Conservation (phyloP, 2,888 invertebrate species). For the Trichogramma evanescens region DNA sequence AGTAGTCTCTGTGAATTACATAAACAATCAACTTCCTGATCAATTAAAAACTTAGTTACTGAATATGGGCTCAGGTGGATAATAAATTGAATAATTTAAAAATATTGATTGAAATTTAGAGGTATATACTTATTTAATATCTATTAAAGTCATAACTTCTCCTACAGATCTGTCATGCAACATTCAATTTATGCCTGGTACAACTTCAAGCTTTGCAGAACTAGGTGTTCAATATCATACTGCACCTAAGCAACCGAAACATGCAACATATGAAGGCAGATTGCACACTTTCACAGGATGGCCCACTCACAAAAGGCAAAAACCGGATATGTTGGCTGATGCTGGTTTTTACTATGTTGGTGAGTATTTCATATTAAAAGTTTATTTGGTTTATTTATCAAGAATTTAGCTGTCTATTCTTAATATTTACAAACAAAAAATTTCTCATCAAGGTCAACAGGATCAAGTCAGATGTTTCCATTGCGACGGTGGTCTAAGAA, state of each 20-base stretch:
- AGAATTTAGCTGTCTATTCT: not conserved
- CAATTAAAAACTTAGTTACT: not conserved
- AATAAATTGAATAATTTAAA: not conserved
- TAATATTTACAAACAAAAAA: slow-evolving; percentile 2
- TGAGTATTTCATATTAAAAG: slow-evolving; percentile 30
- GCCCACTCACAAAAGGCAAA: slow-evolving; percentile 70
- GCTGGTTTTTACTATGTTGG: slow-evolving; percentile 84
- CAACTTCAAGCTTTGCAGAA: slow-evolving; percentile 47
- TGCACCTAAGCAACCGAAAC: slow-evolving; percentile 60
- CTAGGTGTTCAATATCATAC: slow-evolving; percentile 57
- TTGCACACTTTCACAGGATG: slow-evolving; percentile 67
- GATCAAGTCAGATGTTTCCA: slow-evolving; percentile 87
- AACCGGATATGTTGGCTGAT: slow-evolving; percentile 68
- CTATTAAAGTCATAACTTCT: not conserved
- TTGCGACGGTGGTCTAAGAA: slow-evolving; percentile 85
- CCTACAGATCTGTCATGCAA: slow-evolving; percentile 35
- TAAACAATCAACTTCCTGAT: slow-evolving; percentile 9
- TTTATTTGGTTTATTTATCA: not conserved
- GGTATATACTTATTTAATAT: not conserved
- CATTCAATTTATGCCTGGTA: slow-evolving; percentile 39
- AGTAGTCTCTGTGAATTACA: slow-evolving; percentile 21
- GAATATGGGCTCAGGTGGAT: not conserved
- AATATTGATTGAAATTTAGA: not conserved
- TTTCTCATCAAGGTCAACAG: slow-evolving; percentile 50
- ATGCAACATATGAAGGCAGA: slow-evolving; percentile 63